phyloP scores from a whole-genome alignment of 2,797 vertebrate genomes.

The Peromyscus attwateri region DNA sequence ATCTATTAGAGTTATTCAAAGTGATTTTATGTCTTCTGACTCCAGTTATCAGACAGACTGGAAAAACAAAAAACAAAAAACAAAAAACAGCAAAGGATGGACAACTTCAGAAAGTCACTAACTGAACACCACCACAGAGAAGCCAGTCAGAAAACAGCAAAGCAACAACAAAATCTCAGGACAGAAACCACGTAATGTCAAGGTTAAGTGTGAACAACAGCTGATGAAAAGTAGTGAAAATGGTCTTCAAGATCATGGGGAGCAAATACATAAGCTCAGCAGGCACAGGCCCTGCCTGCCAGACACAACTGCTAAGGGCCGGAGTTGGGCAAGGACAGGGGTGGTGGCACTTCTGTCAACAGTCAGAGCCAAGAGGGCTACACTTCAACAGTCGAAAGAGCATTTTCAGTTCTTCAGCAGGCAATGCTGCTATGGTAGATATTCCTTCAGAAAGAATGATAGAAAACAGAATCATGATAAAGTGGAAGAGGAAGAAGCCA shows the following conservation, averaged over 20 bases:
- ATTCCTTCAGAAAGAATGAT: neutral
- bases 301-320: neutral
- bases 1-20: neutral
- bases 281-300: neutral
- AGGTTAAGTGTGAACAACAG: neutral
- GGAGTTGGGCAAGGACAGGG: neutral
- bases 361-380: neutral
- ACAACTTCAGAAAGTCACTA: conserved; percentile 43
- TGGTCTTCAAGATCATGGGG: neutral
- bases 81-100: neutral
- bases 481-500: neutral
- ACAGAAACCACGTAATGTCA: neutral
- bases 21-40: conserved; percentile 42
- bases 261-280: neutral
- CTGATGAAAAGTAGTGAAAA: neutral
- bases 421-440: neutral
- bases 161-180: neutral
- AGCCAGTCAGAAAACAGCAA: neutral
- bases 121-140: conserved; percentile 7
- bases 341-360: neutral
- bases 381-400: neutral
- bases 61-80: neutral
- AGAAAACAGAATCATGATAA: neutral
- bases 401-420: neutral
- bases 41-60: neutral